Conservation (phyloP, 2,888 invertebrate species). For the Lottia gigantea region DNA sequence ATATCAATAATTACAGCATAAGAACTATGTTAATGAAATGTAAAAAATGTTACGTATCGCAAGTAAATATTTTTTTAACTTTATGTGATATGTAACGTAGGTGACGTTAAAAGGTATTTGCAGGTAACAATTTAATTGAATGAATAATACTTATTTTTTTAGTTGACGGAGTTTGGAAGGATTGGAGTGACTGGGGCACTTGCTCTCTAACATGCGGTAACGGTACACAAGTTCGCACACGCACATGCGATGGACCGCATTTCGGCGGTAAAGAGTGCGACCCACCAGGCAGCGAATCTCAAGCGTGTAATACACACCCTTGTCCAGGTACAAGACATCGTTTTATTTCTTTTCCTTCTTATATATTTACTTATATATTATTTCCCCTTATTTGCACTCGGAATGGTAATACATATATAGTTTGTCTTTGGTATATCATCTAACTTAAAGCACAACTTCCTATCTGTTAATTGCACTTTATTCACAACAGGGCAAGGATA, state of each 20-base stretch:
- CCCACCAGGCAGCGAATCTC: slow-evolving; percentile 38
- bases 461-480: no score
- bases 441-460: no score
- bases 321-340: slow-evolving; percentile 49
- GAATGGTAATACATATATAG: no score
- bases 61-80: background rate
- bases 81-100: background rate
- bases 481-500: no score
- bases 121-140: background rate
- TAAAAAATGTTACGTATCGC: no score
- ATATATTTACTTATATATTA: no score
- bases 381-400: no score
- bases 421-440: no score
- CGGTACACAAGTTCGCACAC: slow-evolving; percentile 46
- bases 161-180: slow-evolving; percentile 50
- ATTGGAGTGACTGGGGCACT: slow-evolving; percentile 52
- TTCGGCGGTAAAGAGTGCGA: slow-evolving; percentile 47
- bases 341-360: no score
- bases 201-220: slow-evolving; percentile 56
- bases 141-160: slow-evolving; percentile 13
- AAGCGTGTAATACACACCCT: slow-evolving; percentile 45
- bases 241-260: slow-evolving; percentile 48
- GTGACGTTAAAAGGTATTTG: background rate
- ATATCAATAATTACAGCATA: no score
- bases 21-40: no score